These are phyloP conservation scores for Dynastes grantii DNA, from an alignment of 2,888 invertebrate species.

Conservation along the genomic window DNA sequence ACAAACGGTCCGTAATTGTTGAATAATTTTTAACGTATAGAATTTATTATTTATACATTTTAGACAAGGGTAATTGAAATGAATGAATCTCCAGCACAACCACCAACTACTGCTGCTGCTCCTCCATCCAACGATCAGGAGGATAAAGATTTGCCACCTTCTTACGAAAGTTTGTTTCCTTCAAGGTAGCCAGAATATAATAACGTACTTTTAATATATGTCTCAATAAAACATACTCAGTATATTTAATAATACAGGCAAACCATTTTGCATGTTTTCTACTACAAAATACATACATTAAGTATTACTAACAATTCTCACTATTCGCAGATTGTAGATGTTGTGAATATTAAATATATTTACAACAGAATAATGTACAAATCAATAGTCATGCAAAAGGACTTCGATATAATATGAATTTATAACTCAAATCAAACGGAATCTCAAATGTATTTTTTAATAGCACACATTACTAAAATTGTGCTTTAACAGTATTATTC, in stretches of 20 bases:
- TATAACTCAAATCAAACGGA: neutral
- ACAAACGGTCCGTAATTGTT: conserved; percentile 45
- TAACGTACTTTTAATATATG: neutral
- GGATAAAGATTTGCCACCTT: conserved; percentile 74
- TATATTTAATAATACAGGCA: neutral
- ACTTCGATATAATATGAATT: no score
- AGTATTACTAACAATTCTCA: conserved; percentile 11
- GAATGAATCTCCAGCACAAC: conserved; percentile 58
- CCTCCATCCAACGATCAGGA: conserved; percentile 59
- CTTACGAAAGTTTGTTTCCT: conserved; percentile 74
- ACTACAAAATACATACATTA: neutral
- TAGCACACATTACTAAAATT: conserved; percentile 1
- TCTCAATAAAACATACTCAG: neutral
- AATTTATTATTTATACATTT: conserved; percentile 31
- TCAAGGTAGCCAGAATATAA: conserved; percentile 55
- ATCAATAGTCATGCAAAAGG: no score
- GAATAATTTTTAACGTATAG: neutral
- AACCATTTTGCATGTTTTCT: neutral
- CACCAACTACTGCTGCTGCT: conserved; percentile 24
- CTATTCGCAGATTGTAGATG: neutral
- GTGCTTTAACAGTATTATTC: conserved; percentile 5
- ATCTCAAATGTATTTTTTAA: neutral
- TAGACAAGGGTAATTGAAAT: conserved; percentile 61
- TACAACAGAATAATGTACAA: no score
- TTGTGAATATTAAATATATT: no score